Evolutionary conservation across 2,888 invertebrate species (phyloP).

Genomic region (Taenaris catops): DNA sequence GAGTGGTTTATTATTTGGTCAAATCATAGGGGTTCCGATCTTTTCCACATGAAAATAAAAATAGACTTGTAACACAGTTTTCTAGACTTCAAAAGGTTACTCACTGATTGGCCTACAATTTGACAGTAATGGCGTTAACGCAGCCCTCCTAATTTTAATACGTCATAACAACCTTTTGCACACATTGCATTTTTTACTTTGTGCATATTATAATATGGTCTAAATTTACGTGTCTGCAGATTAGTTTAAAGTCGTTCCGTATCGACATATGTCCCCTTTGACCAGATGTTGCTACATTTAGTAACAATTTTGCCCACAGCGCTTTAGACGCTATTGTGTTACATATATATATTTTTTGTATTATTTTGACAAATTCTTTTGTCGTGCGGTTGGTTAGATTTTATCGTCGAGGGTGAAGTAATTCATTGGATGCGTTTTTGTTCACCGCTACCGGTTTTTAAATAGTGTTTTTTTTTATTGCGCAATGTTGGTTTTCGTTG

Average conservation of each 20-base stretch:
- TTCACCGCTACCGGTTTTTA: constrained; percentile 54
- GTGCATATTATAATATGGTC: neutral
- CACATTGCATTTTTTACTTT: constrained; percentile 23
- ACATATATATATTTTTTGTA: constrained; percentile 61
- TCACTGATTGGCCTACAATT: constrained; percentile 70
- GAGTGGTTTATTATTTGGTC: too few species aligned
- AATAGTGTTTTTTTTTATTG: constrained; percentile 38
- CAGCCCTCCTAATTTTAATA: constrained; percentile 30
- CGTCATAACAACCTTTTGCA: constrained; percentile 20
- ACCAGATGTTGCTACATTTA: constrained; percentile 78
- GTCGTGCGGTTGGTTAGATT: constrained; percentile 74
- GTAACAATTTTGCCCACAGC: constrained; percentile 76
- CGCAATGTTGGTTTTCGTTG: constrained; percentile 36
- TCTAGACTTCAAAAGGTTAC: too few species aligned
- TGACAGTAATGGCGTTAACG: constrained; percentile 79
- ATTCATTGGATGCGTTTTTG: constrained; percentile 60
- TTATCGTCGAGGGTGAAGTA: constrained; percentile 58
- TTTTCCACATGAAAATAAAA: too few species aligned
- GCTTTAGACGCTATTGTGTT: constrained; percentile 67
- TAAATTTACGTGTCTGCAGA: constrained; percentile 9
- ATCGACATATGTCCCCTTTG: constrained; percentile 47
- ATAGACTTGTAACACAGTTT: too few species aligned
- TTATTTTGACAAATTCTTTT: constrained; percentile 76
- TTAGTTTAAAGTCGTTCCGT: constrained; percentile 5
- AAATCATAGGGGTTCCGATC: too few species aligned